Evolutionary conservation across 1,140 invertebrate species (phyloP), one percentile per base, ranked within the genome.

Genomic region (Drosophila nigrodunni): DNA sequence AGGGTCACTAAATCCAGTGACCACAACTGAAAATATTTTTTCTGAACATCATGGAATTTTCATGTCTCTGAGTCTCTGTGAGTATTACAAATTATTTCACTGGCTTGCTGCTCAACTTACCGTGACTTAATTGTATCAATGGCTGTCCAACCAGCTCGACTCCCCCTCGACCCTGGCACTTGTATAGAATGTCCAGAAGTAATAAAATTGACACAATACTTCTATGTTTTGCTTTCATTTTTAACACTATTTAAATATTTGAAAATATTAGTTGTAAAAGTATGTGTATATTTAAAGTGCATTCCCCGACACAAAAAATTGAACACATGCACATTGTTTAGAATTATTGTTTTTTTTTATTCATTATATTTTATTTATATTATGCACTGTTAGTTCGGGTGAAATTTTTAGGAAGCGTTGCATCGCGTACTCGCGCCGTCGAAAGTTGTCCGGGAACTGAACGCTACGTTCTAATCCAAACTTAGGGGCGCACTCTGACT

Each of bases 111-210:
- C 82, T 80, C 77, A 91, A 78, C 91, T 90, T 78, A 92, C 91
- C 91, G 79, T 92, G 91, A 91, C 91, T 92, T 75, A 92, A 91
- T 87, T 92, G 91, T 90, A 92, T 91, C 72, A 92, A 74, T 60
- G 91, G 74, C 67, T 92, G 77, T 25, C 81, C 87, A 62, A 72
- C 67, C 72, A 64, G 67, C 34, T 77, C 55, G 25, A 30, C 25
- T 9, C 39, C 61, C 35, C 11, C 71, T 39, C 66, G 54, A 25
- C 61, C 59, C 57, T 1, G n/a, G 69, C 72, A 65, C 7, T 58
- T 55, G 8, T 55, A 35, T 44, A 71, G 21, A 60, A 67, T 60
- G 34, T 37, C 58, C 77, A 88, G 65, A 70, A 88, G 65, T 61
- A 80, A 67, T 52, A 73, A 50, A 64, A 55, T 54, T 57, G 70